Conservation (phyloP, 2,797 vertebrate species). For the Holocentrus rufus region DNA sequence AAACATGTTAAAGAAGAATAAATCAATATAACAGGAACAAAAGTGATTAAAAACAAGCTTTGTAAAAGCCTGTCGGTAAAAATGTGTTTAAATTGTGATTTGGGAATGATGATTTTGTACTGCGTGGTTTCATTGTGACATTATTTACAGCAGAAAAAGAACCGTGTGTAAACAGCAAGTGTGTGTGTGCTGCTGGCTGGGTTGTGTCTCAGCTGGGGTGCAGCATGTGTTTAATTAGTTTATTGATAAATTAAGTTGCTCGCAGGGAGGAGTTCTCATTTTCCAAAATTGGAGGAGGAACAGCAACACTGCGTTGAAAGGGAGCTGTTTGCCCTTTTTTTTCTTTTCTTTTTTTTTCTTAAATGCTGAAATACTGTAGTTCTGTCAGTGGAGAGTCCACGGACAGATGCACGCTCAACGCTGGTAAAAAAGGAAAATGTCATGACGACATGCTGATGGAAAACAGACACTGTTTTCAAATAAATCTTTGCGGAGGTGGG, state of each 20-base stretch:
- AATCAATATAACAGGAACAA: constrained; percentile 16
- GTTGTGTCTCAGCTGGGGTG: constrained; percentile 43
- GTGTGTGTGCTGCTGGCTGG: constrained; percentile 24
- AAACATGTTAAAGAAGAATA: constrained; percentile 44
- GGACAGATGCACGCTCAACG: constrained; percentile 60
- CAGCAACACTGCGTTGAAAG: constrained; percentile 28
- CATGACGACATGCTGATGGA: constrained; percentile 76
- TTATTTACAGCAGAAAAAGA: constrained; percentile 23
- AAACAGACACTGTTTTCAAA: constrained; percentile 58
- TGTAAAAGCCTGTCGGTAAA: constrained; percentile 14
- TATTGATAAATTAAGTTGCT: constrained; percentile 62
- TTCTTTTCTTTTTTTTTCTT: no score
- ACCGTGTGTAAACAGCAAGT: constrained; percentile 30
- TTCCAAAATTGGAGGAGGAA: constrained; percentile 14
- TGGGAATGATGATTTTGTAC: not conserved
- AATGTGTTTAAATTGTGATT: not conserved
- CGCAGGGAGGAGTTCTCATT: constrained; percentile 24
- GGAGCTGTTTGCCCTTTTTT: constrained; percentile 28
- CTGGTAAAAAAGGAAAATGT: constrained; percentile 65
- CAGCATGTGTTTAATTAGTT: constrained; percentile 57
- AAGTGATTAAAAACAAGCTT: constrained; percentile 13
- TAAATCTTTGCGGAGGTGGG: constrained; percentile 44
- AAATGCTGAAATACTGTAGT: constrained; percentile 41
- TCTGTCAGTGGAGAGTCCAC: constrained; percentile 60
- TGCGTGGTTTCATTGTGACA: constrained; percentile 3